Conservation (phyloP, 2,888 invertebrate species). For the Lithosia quadra region DNA sequence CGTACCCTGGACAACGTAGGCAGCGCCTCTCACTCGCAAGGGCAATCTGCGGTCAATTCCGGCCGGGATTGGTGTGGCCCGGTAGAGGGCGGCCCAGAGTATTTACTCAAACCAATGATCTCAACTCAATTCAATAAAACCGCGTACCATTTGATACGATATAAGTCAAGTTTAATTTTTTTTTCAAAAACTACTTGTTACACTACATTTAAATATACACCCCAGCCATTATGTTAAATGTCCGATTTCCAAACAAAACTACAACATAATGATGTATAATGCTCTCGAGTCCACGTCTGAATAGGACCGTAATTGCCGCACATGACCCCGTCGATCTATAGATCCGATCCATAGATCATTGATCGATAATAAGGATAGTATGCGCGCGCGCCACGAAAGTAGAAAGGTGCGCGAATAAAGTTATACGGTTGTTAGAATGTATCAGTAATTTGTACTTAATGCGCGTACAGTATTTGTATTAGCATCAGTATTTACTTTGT, state of each 20-base stretch:
- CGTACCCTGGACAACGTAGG: no score
- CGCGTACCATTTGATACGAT: no score
- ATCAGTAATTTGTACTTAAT: conserved; percentile 2
- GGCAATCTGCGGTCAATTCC: no score
- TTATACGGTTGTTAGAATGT: conserved; percentile 1
- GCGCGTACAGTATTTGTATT: background rate
- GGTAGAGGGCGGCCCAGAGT: no score
- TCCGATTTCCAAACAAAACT: conserved; percentile 13
- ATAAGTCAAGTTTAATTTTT: no score
- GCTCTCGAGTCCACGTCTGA: conserved; percentile 53
- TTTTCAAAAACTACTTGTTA: no score
- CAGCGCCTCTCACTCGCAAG: no score
- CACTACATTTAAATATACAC: background rate
- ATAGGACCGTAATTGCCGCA: conserved; percentile 64
- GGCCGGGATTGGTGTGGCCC: no score
- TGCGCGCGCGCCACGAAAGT: conserved; percentile 47
- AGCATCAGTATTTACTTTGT: background rate
- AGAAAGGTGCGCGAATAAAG: conserved; percentile 42
- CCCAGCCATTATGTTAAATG: background rate
- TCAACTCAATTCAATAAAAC: no score
- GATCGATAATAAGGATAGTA: conserved; percentile 61
- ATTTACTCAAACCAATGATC: no score
- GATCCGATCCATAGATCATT: conserved; percentile 62
- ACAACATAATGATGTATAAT: conserved; percentile 53
- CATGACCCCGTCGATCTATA: conserved; percentile 69